Percentiles rank a stretch among this genome's conserved stretches.
These are phyloP conservation scores for Urophycis tenuis DNA, from an alignment of 2,797 vertebrate species.

Conservation along the genomic window DNA sequence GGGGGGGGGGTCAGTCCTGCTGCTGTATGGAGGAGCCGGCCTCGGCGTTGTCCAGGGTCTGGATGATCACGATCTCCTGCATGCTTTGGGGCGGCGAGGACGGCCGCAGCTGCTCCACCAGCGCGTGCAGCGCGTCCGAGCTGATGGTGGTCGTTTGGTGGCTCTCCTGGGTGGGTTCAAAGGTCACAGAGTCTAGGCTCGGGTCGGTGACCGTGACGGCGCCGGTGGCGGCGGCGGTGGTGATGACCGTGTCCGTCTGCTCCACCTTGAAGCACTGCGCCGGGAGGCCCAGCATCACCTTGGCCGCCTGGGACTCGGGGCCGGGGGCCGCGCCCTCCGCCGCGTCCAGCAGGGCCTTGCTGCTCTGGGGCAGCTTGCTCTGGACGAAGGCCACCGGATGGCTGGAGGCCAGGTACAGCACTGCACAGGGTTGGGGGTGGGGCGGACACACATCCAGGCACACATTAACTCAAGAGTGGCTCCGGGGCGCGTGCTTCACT, in stretches of 20 bases:
- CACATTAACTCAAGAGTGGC: neutral
- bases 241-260: slow-evolving; percentile 34
- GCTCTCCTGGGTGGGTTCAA: slow-evolving; percentile 49
- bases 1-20: slow-evolving; percentile 24
- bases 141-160: slow-evolving; percentile 60
- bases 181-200: slow-evolving; percentile 39
- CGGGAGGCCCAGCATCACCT: neutral
- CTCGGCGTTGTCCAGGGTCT: slow-evolving; percentile 59
- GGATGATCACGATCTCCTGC: slow-evolving; percentile 69
- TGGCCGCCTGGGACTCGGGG: slow-evolving; percentile 47
- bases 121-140: slow-evolving; percentile 63
- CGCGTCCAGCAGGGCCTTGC: slow-evolving; percentile 44
- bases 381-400: slow-evolving; percentile 82
- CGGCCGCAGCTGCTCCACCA: slow-evolving; percentile 67
- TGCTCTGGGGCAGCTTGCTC: slow-evolving; percentile 58
- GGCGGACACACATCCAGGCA: neutral
- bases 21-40: slow-evolving; percentile 31
- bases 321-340: slow-evolving; percentile 43
- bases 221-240: neutral
- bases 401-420: slow-evolving; percentile 61
- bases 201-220: neutral
- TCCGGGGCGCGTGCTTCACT: too few relatives aligned
- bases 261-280: slow-evolving; percentile 55
- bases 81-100: slow-evolving; percentile 46
- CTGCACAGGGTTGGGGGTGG: slow-evolving; percentile 25